Percentiles rank a stretch among this genome's conserved stretches.
These are phyloP conservation scores for Psittacara wagleri DNA, from an alignment of 2,113 vertebrate genomes.

Conservation along the genomic window DNA sequence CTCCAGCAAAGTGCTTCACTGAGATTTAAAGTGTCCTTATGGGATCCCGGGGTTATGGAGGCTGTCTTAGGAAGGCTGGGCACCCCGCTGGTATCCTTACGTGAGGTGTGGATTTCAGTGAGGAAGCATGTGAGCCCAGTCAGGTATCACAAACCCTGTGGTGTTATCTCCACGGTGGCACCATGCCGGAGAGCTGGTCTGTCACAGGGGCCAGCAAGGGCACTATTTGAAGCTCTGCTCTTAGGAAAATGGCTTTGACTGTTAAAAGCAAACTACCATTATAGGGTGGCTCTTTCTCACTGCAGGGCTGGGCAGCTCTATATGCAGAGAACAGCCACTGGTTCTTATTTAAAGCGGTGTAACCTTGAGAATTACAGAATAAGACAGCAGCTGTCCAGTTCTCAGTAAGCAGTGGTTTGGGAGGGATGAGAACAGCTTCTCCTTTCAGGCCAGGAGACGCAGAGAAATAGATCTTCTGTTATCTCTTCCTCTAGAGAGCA, in stretches of 20 bases:
- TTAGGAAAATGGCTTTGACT: background rate
- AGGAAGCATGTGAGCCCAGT: background rate
- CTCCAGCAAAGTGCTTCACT: background rate
- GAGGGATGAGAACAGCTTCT: background rate
- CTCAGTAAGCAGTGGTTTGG: background rate
- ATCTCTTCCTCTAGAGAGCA: slow-evolving; percentile 15
- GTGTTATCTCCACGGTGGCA: background rate
- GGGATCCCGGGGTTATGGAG: background rate
- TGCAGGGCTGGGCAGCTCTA: background rate
- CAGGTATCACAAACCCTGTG: background rate
- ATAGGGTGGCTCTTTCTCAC: background rate
- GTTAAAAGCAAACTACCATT: background rate
- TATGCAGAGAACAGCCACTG: background rate
- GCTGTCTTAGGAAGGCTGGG: background rate
- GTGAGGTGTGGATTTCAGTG: background rate
- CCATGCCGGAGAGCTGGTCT: background rate
- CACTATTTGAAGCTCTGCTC: background rate
- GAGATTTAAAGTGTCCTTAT: background rate
- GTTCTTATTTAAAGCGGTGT: background rate
- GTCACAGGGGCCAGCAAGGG: background rate
- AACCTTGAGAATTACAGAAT: background rate
- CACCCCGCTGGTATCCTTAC: background rate
- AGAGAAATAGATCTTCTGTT: slow-evolving; percentile 6
- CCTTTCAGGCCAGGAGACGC: background rate
- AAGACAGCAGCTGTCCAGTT: background rate